phyloP scores from a whole-genome alignment of 2,888 invertebrate genomes.

The Spodoptera picta region DNA sequence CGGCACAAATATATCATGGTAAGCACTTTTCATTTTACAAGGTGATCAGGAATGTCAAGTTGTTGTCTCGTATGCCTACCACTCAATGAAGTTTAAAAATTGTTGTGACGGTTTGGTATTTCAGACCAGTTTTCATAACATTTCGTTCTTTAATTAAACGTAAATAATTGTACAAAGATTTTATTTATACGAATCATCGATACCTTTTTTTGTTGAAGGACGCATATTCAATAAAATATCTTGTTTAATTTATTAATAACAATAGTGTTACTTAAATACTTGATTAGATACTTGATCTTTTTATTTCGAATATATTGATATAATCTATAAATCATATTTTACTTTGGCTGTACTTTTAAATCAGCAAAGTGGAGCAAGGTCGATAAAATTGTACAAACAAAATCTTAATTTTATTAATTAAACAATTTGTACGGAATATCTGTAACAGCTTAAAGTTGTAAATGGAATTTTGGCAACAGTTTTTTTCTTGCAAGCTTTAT shows the following conservation, averaged over 20 bases:
- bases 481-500: constrained; percentile 8
- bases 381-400: background rate
- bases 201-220: too few relatives aligned
- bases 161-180: background rate
- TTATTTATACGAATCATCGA: too few relatives aligned
- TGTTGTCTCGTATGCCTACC: constrained; percentile 1
- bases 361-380: constrained; percentile 9
- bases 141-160: constrained; percentile 7
- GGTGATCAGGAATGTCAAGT: constrained; percentile 25
- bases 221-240: too few relatives aligned
- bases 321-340: too few relatives aligned
- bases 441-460: background rate
- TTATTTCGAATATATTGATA: too few relatives aligned
- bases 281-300: too few relatives aligned
- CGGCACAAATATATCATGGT: background rate
- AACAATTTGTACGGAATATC: background rate
- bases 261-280: too few relatives aligned
- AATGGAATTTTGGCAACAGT: constrained; percentile 4
- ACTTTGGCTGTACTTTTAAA: background rate
- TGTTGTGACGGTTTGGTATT: constrained; percentile 22
- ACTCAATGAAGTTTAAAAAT: constrained; percentile 3
- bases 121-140: constrained; percentile 8
- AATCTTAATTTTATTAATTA: background rate
- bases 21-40: constrained; percentile 22
- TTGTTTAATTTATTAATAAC: too few relatives aligned